Evolutionary conservation across 2,888 invertebrate species (phyloP).

Genomic region (Mermis nigrescens): DNA sequence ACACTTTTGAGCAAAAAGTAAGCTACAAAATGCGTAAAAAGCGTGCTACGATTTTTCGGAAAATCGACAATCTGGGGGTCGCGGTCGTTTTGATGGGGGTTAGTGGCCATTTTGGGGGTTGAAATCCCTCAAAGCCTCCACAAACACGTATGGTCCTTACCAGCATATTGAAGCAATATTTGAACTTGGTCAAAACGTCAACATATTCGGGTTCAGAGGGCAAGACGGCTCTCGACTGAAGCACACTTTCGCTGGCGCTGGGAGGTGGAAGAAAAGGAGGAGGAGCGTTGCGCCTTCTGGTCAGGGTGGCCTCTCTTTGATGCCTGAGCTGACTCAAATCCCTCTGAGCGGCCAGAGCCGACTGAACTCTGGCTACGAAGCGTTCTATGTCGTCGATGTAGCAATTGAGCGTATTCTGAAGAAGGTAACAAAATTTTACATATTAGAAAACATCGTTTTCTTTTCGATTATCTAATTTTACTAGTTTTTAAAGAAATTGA

Average conservation of each 20-base stretch:
- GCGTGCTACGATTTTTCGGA: too few relatives aligned
- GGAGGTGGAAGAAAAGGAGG: neutral
- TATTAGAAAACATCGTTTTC: too few relatives aligned
- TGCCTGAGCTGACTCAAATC: constrained; percentile 44
- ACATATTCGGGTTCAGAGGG: constrained; percentile 88
- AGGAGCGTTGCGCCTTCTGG: neutral
- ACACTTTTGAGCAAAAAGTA: too few relatives aligned
- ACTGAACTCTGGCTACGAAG: constrained; percentile 86
- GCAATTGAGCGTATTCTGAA: constrained; percentile 60
- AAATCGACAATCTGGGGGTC: too few relatives aligned
- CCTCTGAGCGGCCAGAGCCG: constrained; percentile 78
- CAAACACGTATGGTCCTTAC: too few relatives aligned
- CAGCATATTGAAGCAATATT: constrained; percentile 84
- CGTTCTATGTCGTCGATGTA: constrained; percentile 99
- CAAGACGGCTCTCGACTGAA: constrained; percentile 77
- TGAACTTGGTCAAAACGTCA: constrained; percentile 95
- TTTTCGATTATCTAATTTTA: too few relatives aligned
- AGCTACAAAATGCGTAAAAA: too few relatives aligned
- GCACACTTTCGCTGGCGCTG: constrained; percentile 44
- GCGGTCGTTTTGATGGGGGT: too few relatives aligned
- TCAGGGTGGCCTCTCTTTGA: constrained; percentile 12
- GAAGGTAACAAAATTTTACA: neutral
- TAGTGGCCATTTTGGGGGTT: too few relatives aligned
- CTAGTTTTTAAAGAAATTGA: too few relatives aligned
- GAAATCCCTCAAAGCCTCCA: too few relatives aligned